Conservation (phyloP, 2,113 vertebrate species). For the Cynocephalus volans region DNA sequence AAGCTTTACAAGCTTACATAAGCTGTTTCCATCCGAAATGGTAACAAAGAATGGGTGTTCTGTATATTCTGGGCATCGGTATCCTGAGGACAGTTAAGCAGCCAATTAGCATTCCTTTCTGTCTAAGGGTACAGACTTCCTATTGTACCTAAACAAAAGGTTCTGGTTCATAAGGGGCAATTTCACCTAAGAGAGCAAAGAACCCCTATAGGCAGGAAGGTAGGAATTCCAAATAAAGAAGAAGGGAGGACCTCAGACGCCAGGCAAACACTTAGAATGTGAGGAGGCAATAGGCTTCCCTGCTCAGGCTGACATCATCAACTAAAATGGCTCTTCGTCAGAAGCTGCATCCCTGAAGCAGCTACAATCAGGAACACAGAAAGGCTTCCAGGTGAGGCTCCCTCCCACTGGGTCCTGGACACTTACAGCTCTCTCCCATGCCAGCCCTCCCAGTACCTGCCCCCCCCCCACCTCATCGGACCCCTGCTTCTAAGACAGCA, state of each 20-base stretch:
- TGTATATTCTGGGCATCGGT: not conserved
- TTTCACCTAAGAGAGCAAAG: conserved; percentile 43
- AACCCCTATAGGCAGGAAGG: conserved; percentile 19
- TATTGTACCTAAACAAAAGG: conserved; percentile 59
- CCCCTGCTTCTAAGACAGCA: not conserved
- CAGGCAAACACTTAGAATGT: not conserved
- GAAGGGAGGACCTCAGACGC: not conserved
- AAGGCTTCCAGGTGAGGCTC: not conserved
- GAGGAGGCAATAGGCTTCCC: not conserved
- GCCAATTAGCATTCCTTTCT: conserved; percentile 66
- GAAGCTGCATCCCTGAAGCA: not conserved
- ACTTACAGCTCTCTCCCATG: not conserved
- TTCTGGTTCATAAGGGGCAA: conserved; percentile 51
- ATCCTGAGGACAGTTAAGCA: not conserved
- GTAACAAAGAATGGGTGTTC: conserved; percentile 5
- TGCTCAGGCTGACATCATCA: not conserved
- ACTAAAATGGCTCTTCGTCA: not conserved
- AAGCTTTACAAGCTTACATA: not conserved
- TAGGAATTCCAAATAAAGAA: not conserved
- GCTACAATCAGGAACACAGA: not conserved
- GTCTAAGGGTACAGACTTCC: conserved; percentile 47
- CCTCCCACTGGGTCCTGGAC: not conserved
- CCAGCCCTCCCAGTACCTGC: not conserved
- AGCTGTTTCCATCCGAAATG: not conserved
- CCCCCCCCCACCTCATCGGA: not conserved